phyloP scores from a whole-genome alignment of 2,888 invertebrate genomes.

The Cantharis rustica region DNA sequence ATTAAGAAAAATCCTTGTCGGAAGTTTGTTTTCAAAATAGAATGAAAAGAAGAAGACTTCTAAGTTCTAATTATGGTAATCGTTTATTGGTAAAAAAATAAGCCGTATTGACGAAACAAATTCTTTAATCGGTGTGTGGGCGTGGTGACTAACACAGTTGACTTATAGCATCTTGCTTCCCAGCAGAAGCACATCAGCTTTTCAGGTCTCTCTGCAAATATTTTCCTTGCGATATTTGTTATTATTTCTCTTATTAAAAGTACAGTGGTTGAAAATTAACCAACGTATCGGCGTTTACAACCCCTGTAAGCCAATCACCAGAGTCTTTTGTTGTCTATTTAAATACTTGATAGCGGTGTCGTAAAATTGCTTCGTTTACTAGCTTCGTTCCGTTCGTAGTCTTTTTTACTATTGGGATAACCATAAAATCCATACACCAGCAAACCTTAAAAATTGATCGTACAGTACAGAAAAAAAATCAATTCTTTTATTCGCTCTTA shows the following conservation, averaged over 20 bases:
- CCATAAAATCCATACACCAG: background rate
- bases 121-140: background rate
- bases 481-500: background rate
- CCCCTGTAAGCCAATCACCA: background rate
- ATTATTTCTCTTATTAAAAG: background rate
- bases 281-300: no score
- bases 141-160: background rate
- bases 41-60: no score
- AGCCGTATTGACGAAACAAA: background rate
- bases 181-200: background rate
- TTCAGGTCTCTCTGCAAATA: background rate
- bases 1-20: no score
- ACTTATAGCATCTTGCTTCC: background rate
- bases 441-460: background rate
- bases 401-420: background rate
- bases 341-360: background rate
- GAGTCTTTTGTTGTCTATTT: background rate
- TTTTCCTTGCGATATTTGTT: no score
- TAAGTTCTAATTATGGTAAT: no score
- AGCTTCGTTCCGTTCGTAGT: background rate
- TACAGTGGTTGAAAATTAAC: no score
- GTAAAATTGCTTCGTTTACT: background rate
- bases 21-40: no score
- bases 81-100: background rate
- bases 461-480: background rate